Percentiles rank a stretch among this genome's conserved stretches.
Conservation (phyloP, 2,888 invertebrate species). For the Graphium colonna region DNA sequence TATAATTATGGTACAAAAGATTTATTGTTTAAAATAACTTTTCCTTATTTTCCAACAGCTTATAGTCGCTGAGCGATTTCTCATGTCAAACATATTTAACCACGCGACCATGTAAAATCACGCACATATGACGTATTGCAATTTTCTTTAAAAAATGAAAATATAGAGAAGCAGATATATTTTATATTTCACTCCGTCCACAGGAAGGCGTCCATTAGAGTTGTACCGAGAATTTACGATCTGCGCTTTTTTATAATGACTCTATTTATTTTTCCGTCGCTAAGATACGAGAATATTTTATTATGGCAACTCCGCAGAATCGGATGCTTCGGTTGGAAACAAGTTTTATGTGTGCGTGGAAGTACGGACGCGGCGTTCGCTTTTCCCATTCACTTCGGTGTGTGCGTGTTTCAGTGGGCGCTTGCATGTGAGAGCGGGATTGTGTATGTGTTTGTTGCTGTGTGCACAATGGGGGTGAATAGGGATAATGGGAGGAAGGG, state of each 20-base stretch:
- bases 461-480: constrained; percentile 37
- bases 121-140: constrained; percentile 17
- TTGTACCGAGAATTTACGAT: constrained; percentile 16
- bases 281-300: constrained; percentile 35
- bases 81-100: neutral
- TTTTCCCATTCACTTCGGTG: constrained; percentile 18
- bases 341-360: constrained; percentile 13
- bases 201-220: constrained; percentile 7
- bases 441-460: constrained; percentile 31
- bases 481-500: constrained; percentile 37
- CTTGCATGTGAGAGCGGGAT: constrained; percentile 2
- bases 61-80: too few relatives aligned
- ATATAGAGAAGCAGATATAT: constrained; percentile 1
- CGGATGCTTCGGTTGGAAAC: constrained; percentile 14
- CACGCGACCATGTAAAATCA: constrained; percentile 2
- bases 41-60: too few relatives aligned
- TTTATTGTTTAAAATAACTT: too few relatives aligned
- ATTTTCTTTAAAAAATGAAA: constrained; percentile 9
- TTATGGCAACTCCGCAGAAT: constrained; percentile 32
- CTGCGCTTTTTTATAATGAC: constrained; percentile 6
- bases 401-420: constrained; percentile 21
- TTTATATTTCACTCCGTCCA: neutral
- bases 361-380: constrained; percentile 17
- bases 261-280: constrained; percentile 29
- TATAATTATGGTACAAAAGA: too few relatives aligned